Conservation (phyloP, 2,888 invertebrate genomes). For the Mycalesis mineus region DNA sequence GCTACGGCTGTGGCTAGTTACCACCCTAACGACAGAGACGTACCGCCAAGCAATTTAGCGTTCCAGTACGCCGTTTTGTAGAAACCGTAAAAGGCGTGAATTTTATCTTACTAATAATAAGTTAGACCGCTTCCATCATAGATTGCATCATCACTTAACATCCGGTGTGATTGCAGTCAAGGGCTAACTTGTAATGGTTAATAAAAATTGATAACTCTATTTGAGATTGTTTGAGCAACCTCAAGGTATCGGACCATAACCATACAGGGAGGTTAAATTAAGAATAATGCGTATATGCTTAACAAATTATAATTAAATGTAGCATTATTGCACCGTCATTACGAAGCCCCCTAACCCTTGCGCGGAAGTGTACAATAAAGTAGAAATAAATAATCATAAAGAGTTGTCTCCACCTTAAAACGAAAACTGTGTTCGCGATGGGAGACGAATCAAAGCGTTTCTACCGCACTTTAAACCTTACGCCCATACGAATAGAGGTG, state of each 20-base stretch:
- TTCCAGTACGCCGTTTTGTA: too few species aligned
- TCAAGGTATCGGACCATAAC: not conserved
- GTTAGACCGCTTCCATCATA: too few species aligned
- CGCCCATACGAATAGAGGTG: not conserved
- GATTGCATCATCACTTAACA: too few species aligned
- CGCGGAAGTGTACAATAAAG: slow-evolving; percentile 36
- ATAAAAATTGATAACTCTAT: too few species aligned
- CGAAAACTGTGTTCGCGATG: slow-evolving; percentile 64
- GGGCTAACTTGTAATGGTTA: too few species aligned
- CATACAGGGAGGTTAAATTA: slow-evolving; percentile 3
- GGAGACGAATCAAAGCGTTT: slow-evolving; percentile 18
- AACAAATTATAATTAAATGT: slow-evolving; percentile 13
- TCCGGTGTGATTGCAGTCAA: too few species aligned
- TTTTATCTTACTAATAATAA: too few species aligned
- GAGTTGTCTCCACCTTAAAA: slow-evolving; percentile 66
- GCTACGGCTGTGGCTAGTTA: too few species aligned
- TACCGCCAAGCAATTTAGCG: too few species aligned
- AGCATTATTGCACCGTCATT: slow-evolving; percentile 17
- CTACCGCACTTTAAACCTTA: slow-evolving; percentile 18
- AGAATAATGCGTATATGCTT: slow-evolving; percentile 6
- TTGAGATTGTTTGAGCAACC: too few species aligned
- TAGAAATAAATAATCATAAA: slow-evolving; percentile 65
- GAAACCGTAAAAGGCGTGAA: too few species aligned
- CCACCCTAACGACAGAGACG: too few species aligned
- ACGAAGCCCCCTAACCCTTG: slow-evolving; percentile 28